Percentiles rank a stretch among this genome's conserved stretches.
These are phyloP conservation scores for Cryptomyrus ogoouensis DNA, from an alignment of 2,113 vertebrate species.

Conservation along the genomic window DNA sequence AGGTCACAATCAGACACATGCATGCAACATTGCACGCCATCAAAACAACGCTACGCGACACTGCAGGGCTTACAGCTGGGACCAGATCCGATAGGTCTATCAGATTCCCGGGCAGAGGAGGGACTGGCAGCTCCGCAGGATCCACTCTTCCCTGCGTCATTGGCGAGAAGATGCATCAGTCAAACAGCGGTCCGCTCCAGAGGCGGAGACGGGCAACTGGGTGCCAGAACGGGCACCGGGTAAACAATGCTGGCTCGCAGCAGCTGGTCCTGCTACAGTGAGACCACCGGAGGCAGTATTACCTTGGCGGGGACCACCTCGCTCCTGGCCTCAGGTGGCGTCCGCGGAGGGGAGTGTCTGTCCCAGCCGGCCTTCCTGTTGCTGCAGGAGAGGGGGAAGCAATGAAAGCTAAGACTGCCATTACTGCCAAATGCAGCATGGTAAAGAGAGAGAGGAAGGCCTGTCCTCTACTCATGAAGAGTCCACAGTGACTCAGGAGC, in stretches of 20 bases:
- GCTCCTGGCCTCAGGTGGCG: neutral
- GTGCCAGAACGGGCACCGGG: neutral
- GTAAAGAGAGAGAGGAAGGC: neutral
- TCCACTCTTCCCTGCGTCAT: conserved; percentile 67
- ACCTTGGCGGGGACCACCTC: neutral
- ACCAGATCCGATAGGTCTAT: conserved; percentile 81
- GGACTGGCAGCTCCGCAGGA: conserved; percentile 63
- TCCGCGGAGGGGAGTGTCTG: neutral
- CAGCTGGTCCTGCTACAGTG: neutral
- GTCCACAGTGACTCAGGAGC: neutral
- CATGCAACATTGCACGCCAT: neutral
- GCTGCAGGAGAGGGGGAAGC: neutral
- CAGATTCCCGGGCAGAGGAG: conserved; percentile 75
- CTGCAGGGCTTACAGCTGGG: conserved; percentile 61
- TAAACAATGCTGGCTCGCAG: neutral
- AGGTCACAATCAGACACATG: neutral
- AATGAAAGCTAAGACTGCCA: neutral
- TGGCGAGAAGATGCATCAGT: conserved; percentile 10
- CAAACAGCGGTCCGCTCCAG: neutral
- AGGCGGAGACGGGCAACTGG: neutral
- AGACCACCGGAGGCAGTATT: neutral
- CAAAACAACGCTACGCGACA: neutral
- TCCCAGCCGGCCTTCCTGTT: neutral
- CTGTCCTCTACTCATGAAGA: neutral
- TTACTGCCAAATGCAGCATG: neutral